Base-by-base conservation (phyloP, 2,113 vertebrate species). In the Hiodon alosoides region DNA sequence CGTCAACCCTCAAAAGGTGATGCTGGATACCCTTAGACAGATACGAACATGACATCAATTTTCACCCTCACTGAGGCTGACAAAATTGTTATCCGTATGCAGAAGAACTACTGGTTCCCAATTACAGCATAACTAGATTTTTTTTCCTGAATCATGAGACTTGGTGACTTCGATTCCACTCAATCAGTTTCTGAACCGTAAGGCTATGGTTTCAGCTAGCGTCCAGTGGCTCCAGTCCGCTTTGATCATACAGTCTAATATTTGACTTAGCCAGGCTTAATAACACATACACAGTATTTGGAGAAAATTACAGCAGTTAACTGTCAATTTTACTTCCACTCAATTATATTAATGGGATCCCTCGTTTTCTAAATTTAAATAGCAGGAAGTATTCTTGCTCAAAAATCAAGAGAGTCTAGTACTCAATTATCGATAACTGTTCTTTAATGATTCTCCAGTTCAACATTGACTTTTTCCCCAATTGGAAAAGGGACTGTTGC, bases 41-140 rank as follows among this genome's bases (percentile, higher is more conserved):
- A 74, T 9, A 66, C 16, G 53, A 65, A 50, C 73, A 48, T 16
- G 47, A 65, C 64, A 57, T 70, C 67, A 69, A 70, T 76, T 69
- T 76, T 62, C 50, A 31, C 68, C 16, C 50, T 71, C 14, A 69
- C 57, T 75, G 67, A 60, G 65, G 50, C 72, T 73, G 64, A 67
- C 73, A 59, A 75, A 70, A 64, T 17, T 61, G 16, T 48, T 64
- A 50, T 53, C 57, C 16, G 3, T 55, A 62, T 10, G 64, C 57
- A 62, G 58, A 50, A 62, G 59, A 51, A 17, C 13, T 9, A 52
- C n/a, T 52, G 67, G 58, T 64, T 13, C 58, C 68, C 67, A 69
- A 71, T 71, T 65, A 55, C 16, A 14, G 8, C 7, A 17, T n/a
- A 31, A 10, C 47, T 58, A 4, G 11, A 53, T 16, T 17, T 67